Evolutionary conservation across 2,888 invertebrate genomes (phyloP).

Genomic region (Melanchra persicariae): DNA sequence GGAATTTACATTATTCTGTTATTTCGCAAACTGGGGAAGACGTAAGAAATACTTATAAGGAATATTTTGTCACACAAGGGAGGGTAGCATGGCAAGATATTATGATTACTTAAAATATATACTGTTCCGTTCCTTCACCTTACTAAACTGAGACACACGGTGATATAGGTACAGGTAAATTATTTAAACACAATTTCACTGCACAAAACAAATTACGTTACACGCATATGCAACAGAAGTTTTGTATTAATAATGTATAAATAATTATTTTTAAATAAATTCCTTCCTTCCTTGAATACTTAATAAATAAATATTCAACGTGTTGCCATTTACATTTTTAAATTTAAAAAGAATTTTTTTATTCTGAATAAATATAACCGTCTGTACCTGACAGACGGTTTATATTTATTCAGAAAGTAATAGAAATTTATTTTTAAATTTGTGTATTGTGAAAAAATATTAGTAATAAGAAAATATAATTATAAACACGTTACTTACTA

Average conservation of each 20-base stretch:
- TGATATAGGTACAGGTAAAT: constrained; percentile 5
- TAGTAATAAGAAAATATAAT: background rate
- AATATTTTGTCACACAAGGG: constrained; percentile 17
- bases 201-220: constrained; percentile 6
- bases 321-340: too few species aligned
- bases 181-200: background rate
- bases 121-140: constrained; percentile 2
- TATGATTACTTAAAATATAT: constrained; percentile 10
- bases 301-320: background rate
- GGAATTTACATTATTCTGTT: constrained; percentile 11
- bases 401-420: too few species aligned
- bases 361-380: too few species aligned
- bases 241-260: constrained; percentile 4
- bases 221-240: constrained; percentile 3
- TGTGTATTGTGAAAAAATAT: background rate
- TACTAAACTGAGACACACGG: constrained; percentile 7
- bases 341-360: too few species aligned
- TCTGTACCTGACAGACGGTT: too few species aligned
- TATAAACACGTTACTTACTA: constrained; percentile 5
- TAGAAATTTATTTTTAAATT: too few species aligned
- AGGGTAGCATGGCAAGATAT: constrained; percentile 17
- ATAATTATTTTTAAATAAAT: constrained; percentile 7
- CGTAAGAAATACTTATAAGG: constrained; percentile 14
- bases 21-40: constrained; percentile 10
- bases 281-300: background rate